Conservation (phyloP, 2,797 vertebrate genomes). For the Micrastur ruficollis region DNA sequence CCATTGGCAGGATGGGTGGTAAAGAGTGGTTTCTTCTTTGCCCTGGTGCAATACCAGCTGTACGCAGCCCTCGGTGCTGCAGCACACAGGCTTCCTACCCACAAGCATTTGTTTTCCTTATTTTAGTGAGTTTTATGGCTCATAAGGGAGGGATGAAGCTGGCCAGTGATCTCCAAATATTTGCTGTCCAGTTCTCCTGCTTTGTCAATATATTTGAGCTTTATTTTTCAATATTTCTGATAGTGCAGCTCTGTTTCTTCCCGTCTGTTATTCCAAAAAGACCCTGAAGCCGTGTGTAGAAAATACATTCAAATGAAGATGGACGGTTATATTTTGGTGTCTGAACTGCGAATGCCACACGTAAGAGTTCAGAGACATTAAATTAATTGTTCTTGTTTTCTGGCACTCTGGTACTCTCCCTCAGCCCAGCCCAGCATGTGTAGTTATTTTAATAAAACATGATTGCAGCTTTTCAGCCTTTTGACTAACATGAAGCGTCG, state of each 20-base stretch:
- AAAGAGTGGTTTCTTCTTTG: not conserved
- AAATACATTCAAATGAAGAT: not conserved
- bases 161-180: not conserved
- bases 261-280: not conserved
- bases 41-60: not conserved
- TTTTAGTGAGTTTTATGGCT: not conserved
- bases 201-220: not conserved
- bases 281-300: not conserved
- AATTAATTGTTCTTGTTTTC: constrained; percentile 27
- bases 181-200: not conserved
- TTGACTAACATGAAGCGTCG: constrained; percentile 51
- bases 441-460: constrained; percentile 57
- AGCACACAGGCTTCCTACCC: not conserved
- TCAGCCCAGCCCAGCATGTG: not conserved
- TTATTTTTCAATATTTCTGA: not conserved
- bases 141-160: not conserved
- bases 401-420: not conserved
- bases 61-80: not conserved
- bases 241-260: not conserved
- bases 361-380: not conserved
- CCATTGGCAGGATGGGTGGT: not conserved
- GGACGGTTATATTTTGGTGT: not conserved
- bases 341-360: not conserved
- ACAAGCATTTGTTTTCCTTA: not conserved
- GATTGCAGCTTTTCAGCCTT: constrained; percentile 45